These are phyloP conservation scores for Entomyzon cyanotis DNA, from an alignment of 2,113 vertebrate species.

Conservation along the genomic window DNA sequence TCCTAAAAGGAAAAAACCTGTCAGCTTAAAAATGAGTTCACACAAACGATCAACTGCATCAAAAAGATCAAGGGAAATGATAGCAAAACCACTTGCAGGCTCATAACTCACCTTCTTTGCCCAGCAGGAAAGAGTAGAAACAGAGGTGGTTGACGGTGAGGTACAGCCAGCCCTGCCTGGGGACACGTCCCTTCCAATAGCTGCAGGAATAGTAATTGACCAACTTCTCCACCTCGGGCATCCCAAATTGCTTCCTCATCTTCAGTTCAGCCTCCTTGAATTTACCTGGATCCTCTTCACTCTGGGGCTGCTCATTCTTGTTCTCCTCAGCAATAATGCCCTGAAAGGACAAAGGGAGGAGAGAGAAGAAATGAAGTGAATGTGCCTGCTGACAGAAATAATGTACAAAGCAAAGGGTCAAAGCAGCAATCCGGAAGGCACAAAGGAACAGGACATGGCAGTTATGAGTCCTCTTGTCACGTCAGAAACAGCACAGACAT, in stretches of 20 bases:
- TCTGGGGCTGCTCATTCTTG: slow-evolving; percentile 82
- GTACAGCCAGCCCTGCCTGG: slow-evolving; percentile 96
- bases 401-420: neutral
- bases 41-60: neutral
- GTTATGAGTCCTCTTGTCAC: neutral
- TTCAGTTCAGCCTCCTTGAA: slow-evolving; percentile 96
- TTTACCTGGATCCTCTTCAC: slow-evolving; percentile 93
- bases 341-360: slow-evolving; percentile 63
- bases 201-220: slow-evolving; percentile 99
- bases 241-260: slow-evolving; percentile 94
- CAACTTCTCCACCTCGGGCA: slow-evolving; percentile 96
- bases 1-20: neutral
- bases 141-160: slow-evolving; percentile 95
- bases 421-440: neutral
- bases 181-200: slow-evolving; percentile 95
- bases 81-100: neutral
- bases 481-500: neutral
- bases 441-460: neutral
- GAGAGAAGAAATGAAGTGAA: neutral
- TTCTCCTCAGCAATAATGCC: slow-evolving; percentile 98
- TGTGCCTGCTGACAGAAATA: neutral
- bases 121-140: slow-evolving; percentile 96
- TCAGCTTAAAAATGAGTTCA: neutral
- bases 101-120: slow-evolving; percentile 88
- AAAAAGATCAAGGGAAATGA: neutral